These are phyloP conservation scores for Macropus fuliginosus DNA, from an alignment of 2,797 vertebrate genomes.

Conservation along the genomic window DNA sequence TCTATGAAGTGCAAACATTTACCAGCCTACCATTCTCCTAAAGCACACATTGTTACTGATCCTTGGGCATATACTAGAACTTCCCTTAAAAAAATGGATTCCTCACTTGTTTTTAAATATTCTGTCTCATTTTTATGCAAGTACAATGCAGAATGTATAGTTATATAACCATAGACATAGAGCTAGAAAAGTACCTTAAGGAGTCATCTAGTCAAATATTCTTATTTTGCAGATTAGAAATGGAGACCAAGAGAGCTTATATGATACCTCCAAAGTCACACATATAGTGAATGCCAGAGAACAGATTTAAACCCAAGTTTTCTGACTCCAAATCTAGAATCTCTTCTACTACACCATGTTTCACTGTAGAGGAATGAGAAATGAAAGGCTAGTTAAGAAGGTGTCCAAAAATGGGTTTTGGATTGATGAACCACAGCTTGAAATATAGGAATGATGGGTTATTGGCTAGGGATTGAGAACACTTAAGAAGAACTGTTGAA, in stretches of 20 bases:
- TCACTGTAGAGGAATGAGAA: neutral
- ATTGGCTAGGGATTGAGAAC: neutral
- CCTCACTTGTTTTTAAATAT: conserved; percentile 45
- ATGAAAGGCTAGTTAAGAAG: neutral
- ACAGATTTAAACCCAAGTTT: neutral
- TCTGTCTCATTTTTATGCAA: conserved; percentile 41
- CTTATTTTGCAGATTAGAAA: conserved; percentile 3
- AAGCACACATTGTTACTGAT: neutral
- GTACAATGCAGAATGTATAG: neutral
- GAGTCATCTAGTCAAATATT: neutral
- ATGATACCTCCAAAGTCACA: neutral
- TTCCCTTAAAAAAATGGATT: conserved; percentile 25
- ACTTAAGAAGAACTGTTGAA: neutral
- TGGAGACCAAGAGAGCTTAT: neutral
- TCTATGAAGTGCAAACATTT: conserved; percentile 32
- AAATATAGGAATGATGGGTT: neutral
- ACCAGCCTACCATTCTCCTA: conserved; percentile 47
- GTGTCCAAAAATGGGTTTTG: neutral
- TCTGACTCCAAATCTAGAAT: neutral
- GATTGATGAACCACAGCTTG: neutral
- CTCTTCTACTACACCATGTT: neutral
- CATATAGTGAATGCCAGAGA: neutral
- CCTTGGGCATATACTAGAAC: neutral
- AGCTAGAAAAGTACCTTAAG: conserved; percentile 43
- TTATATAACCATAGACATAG: neutral